Evolutionary conservation across 2,888 invertebrate species (phyloP).

Genomic region (Nomada flava): DNA sequence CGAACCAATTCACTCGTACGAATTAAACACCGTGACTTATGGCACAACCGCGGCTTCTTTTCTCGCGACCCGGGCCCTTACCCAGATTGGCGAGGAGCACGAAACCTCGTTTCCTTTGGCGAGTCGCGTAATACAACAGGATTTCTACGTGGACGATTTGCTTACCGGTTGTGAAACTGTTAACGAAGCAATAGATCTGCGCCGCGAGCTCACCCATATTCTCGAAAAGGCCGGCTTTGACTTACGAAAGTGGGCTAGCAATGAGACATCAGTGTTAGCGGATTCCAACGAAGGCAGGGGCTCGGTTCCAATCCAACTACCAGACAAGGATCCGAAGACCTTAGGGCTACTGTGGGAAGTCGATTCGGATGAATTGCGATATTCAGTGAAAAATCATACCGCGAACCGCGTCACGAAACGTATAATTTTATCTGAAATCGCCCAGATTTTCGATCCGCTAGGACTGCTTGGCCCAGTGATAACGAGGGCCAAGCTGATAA

Average conservation of each 20-base stretch:
- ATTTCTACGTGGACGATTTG: too few relatives aligned
- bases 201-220: too few relatives aligned
- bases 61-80: neutral
- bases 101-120: too few relatives aligned
- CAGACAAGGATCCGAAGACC: neutral
- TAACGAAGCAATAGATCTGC: too few relatives aligned
- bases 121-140: too few relatives aligned
- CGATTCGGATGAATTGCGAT: neutral
- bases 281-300: neutral
- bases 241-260: neutral
- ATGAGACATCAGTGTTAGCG: neutral
- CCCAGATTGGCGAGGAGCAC: too few relatives aligned
- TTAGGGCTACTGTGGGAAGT: neutral
- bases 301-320: neutral
- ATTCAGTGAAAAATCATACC: neutral
- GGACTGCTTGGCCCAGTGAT: conserved; percentile 22
- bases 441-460: conserved; percentile 19
- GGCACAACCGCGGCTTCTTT: neutral
- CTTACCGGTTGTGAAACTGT: too few relatives aligned
- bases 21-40: neutral
- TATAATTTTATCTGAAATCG: conserved; percentile 5
- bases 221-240: too few relatives aligned
- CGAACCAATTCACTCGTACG: neutral
- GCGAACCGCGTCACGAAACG: conserved; percentile 6
- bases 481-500: conserved; percentile 2